A percentile compares a stretch with the other conserved stretches of the same genome.
These are phyloP conservation scores for Sclerodermus sp. DNA, from an alignment of 2,888 invertebrate genomes.

Conservation along the genomic window DNA sequence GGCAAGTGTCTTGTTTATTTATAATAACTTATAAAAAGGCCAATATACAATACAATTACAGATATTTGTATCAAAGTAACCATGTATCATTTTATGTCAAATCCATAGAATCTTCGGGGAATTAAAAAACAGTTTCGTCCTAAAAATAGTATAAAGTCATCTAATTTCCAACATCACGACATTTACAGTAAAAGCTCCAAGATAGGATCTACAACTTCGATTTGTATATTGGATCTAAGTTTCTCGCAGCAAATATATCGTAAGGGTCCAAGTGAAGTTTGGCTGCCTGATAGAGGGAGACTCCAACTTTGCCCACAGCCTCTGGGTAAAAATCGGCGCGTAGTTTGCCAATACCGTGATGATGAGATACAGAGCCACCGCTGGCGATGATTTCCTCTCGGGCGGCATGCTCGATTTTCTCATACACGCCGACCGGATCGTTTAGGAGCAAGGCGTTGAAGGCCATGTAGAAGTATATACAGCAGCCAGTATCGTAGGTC, in stretches of 20 bases:
- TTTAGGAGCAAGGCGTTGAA: constrained; percentile 67
- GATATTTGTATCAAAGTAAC: constrained; percentile 41
- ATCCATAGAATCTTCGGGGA: no score
- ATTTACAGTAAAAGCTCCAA: not conserved
- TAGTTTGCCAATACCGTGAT: constrained; percentile 94
- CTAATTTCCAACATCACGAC: no score
- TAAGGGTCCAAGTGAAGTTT: constrained; percentile 89
- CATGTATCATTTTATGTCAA: no score
- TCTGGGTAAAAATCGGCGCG: constrained; percentile 83
- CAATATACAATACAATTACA: constrained; percentile 44
- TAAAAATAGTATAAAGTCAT: no score
- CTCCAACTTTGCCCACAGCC: constrained; percentile 82
- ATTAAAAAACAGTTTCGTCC: no score
- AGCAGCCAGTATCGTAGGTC: constrained; percentile 96
- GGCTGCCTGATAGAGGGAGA: constrained; percentile 75
- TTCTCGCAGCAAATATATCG: constrained; percentile 90
- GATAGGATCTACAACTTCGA: constrained; percentile 31
- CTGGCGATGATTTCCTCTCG: constrained; percentile 89
- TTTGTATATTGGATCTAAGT: constrained; percentile 60
- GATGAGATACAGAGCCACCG: constrained; percentile 93
- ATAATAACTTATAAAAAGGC: constrained; percentile 51
- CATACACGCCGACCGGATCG: constrained; percentile 80
- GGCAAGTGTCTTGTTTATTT: constrained; percentile 42
- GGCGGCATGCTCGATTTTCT: constrained; percentile 84
- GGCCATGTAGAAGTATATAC: constrained; percentile 93